These are phyloP conservation scores for Rhodeus uyekii DNA, from an alignment of 2,797 vertebrate genomes.

Conservation along the genomic window DNA sequence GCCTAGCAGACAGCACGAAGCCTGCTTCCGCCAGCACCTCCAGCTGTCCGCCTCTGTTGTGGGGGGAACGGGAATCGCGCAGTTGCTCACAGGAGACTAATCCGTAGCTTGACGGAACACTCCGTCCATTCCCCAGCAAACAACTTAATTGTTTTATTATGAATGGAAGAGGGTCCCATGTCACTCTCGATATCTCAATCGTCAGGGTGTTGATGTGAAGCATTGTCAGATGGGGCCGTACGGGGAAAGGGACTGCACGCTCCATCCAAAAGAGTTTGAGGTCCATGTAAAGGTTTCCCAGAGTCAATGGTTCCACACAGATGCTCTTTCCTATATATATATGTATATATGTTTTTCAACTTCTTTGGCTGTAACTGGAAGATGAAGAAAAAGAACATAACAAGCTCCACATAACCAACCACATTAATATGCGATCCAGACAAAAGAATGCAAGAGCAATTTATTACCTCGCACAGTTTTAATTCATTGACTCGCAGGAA, in stretches of 20 bases:
- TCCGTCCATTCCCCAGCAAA: conserved; percentile 57
- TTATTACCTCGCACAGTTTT: conserved; percentile 45
- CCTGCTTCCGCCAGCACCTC: conserved; percentile 69
- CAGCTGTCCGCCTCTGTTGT: conserved; percentile 67
- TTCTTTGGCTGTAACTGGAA: conserved; percentile 34
- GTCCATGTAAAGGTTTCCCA: conserved; percentile 1
- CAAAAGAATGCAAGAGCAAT: conserved; percentile 33
- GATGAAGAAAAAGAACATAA: conserved; percentile 38
- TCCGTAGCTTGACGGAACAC: conserved; percentile 65
- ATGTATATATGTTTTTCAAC: conserved; percentile 1
- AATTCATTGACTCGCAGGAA: conserved; percentile 36
- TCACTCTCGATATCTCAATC: conserved; percentile 42
- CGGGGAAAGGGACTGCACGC: conserved; percentile 9
- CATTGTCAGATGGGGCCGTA: conserved; percentile 14
- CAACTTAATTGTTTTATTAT: conserved; percentile 65
- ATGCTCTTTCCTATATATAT: not conserved
- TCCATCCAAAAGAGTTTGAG: conserved; percentile 11
- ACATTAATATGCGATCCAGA: conserved; percentile 48
- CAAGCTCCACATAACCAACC: conserved; percentile 38
- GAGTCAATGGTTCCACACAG: conserved; percentile 1
- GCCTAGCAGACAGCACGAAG: conserved; percentile 68
- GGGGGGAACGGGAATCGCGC: conserved; percentile 68
- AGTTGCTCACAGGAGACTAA: conserved; percentile 64
- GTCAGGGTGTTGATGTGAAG: conserved; percentile 44
- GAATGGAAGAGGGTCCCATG: conserved; percentile 35